phyloP scores from a whole-genome alignment of 1,140 invertebrate species.

The Drosophila jambulina region DNA sequence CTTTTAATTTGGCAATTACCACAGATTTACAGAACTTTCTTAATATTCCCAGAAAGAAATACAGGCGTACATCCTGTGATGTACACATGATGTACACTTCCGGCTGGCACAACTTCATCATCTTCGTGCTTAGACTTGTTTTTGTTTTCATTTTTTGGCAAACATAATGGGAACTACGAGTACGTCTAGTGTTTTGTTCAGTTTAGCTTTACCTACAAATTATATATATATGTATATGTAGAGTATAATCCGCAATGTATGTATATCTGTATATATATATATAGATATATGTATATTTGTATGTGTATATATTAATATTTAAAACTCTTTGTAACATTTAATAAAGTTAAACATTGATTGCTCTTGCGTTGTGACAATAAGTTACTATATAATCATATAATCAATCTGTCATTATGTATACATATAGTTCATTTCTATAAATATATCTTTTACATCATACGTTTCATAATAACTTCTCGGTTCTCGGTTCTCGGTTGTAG shows the following conservation, averaged over 20 bases:
- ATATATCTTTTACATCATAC: slow-evolving; percentile 44
- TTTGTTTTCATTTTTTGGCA: slow-evolving; percentile 19
- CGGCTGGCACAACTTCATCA: slow-evolving; percentile 21
- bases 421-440: slow-evolving; percentile 61
- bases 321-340: slow-evolving; percentile 77
- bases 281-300: slow-evolving; percentile 13
- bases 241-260: slow-evolving; percentile 42
- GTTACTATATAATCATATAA: slow-evolving; percentile 58
- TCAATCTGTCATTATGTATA: slow-evolving; percentile 57
- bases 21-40: slow-evolving; percentile 12
- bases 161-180: slow-evolving; percentile 49
- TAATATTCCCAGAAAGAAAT: not conserved
- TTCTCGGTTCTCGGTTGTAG: not conserved
- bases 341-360: slow-evolving; percentile 81
- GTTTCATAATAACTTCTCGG: slow-evolving; percentile 3
- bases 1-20: not conserved
- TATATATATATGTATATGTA: slow-evolving; percentile 35
- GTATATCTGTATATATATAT: slow-evolving; percentile 36
- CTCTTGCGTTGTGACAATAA: slow-evolving; percentile 81
- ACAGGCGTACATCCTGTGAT: not conserved
- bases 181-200: slow-evolving; percentile 52
- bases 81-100: not conserved
- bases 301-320: slow-evolving; percentile 47
- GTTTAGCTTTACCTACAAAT: slow-evolving; percentile 39
- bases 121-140: not conserved